Base-by-base conservation (phyloP, 2,797 vertebrate genomes). In the Rhodeus uyekii region DNA sequence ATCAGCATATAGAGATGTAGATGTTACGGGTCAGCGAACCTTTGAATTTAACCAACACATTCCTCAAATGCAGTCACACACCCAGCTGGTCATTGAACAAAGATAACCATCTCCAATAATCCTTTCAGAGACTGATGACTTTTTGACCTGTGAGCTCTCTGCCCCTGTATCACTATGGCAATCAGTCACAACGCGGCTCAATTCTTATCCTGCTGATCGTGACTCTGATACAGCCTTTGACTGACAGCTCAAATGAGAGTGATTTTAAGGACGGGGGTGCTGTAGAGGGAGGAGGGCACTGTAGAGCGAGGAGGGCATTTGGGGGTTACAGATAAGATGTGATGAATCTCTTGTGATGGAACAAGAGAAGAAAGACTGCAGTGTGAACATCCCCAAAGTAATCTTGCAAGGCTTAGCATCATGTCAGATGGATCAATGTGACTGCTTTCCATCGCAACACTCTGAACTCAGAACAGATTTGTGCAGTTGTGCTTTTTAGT, bases 91-190 rank as follows among this genome's bases (percentile, higher is more conserved):
- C 78, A 69, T 81, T 36, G 36, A 24, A 14, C 68, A 39, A 63
- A 90, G 91, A 93, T 92, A 92, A 87, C 80, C 87, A 91, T 92
- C 90, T 90, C 74, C 80, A 65, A 86, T 92, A 93, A 92, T 92
- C 90, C 87, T 86, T 76, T 88, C 63, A 86, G 69, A 90, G 88
- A 88, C 87, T 85, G 78, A 79, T 91, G 90, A 91, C 90, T 90
- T 80, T 42, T 22, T 79, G 87, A 90, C 89, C 92, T 64, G 67
- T 6, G 44, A 34, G 58, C 46, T 78, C 82, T 85, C 36, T 39
- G 55, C 44, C 63, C 65, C 80, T 55, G 72, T 73, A 81, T 86
- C 78, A 80, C 76, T 60, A 46, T 82, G n/a, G 60, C 67, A 67
- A 87, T 84, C 80, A 85, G 79, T 76, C 75, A 86, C 72, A 78